phyloP scores from a whole-genome alignment of 2,113 vertebrate species.

The Vanacampus margaritifer region DNA sequence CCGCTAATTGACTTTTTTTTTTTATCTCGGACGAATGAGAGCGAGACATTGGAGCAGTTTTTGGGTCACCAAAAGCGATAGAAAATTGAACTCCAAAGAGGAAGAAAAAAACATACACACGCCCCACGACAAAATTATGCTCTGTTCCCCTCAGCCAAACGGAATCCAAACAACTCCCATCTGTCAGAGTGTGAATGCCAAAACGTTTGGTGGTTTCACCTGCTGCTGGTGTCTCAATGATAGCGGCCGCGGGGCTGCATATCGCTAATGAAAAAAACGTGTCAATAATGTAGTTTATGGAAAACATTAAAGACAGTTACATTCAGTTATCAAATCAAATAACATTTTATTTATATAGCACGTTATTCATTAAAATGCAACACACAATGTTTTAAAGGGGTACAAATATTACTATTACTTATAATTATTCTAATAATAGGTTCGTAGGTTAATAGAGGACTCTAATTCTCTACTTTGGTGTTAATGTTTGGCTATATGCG shows the following conservation, averaged over 20 bases:
- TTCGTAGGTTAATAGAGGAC: not conserved
- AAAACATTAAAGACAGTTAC: not conserved
- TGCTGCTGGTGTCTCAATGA: constrained; percentile 35
- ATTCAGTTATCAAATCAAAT: not conserved
- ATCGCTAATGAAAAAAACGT: not conserved
- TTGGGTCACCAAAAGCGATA: constrained; percentile 29
- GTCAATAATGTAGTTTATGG: not conserved
- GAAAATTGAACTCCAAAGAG: constrained; percentile 11
- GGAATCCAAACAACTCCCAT: constrained; percentile 18
- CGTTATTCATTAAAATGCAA: not conserved
- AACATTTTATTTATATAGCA: too few species aligned
- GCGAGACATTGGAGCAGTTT: constrained; percentile 24
- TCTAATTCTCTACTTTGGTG: not conserved
- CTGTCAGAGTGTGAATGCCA: constrained; percentile 27
- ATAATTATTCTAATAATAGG: too few species aligned
- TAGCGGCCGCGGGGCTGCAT: not conserved
- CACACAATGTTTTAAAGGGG: too few species aligned
- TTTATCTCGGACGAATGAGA: not conserved
- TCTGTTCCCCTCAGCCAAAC: constrained; percentile 1
- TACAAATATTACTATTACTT: too few species aligned
- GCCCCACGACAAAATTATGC: constrained; percentile 1
- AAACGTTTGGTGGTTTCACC: constrained; percentile 2
- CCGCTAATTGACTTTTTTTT: not conserved
- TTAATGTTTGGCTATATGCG: not conserved
- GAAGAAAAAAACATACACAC: constrained; percentile 12